Conservation (phyloP, 1,140 invertebrate species). For the Trichogramma pretiosum region DNA sequence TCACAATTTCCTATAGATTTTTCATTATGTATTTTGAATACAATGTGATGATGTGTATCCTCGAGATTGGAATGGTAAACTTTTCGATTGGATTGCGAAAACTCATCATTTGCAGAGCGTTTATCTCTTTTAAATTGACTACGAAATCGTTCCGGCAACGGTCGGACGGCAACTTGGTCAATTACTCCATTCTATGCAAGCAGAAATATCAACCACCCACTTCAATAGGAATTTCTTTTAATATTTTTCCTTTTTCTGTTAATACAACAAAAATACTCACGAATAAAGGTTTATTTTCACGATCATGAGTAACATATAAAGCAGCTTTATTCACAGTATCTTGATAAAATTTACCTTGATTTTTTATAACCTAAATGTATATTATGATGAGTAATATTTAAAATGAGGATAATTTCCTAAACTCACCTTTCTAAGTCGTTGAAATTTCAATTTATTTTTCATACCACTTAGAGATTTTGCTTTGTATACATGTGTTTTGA, state of each 20-base stretch:
- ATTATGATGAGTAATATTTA: not conserved
- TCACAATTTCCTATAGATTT: too few relatives aligned
- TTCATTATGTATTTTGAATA: not conserved
- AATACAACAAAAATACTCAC: not conserved
- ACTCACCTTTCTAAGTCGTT: not conserved
- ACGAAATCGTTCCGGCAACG: not conserved
- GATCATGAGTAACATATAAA: not conserved
- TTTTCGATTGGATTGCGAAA: not conserved
- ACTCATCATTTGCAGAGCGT: not conserved
- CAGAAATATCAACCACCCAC: too few relatives aligned
- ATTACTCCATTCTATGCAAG: not conserved
- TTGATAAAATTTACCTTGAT: not conserved
- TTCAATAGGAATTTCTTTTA: too few relatives aligned
- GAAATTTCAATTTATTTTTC: not conserved
- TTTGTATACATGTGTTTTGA: not conserved
- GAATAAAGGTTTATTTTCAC: not conserved
- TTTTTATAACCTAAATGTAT: not conserved
- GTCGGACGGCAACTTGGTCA: not conserved
- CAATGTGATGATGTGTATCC: slow-evolving; percentile 4
- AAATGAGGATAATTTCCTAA: not conserved
- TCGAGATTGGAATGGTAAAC: not conserved
- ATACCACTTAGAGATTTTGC: not conserved
- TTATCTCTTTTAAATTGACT: not conserved
- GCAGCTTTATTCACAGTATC: not conserved
- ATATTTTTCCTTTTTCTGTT: too few relatives aligned